Evolutionary conservation across 2,888 invertebrate genomes (phyloP).

Genomic region (Sphaeridia pumilis): DNA sequence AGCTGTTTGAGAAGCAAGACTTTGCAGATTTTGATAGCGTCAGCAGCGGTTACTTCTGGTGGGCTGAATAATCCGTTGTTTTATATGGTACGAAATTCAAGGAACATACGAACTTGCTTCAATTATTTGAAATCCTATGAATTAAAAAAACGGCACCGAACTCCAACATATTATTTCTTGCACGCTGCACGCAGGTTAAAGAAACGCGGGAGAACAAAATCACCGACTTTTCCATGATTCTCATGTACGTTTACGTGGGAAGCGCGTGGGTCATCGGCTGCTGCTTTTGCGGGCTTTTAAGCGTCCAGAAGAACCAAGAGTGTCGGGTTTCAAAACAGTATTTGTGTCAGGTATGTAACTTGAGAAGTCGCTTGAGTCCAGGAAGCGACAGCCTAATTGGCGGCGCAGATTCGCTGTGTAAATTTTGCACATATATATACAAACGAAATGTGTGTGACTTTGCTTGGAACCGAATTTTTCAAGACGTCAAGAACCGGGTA

Average conservation of each 20-base stretch:
- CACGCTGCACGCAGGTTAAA: conserved; percentile 1
- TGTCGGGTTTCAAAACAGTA: conserved; percentile 76
- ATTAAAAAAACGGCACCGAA: no score
- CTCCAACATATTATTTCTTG: neutral
- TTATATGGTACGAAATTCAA: conserved; percentile 48
- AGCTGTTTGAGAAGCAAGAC: conserved; percentile 68
- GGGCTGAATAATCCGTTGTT: conserved; percentile 78
- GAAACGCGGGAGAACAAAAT: conserved; percentile 12
- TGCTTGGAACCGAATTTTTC: neutral
- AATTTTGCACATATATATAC: no score
- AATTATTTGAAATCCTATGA: neutral
- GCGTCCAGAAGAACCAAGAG: conserved; percentile 72
- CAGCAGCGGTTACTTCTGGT: conserved; percentile 65
- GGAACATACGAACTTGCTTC: neutral
- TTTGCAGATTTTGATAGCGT: conserved; percentile 65
- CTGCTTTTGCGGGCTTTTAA: conserved; percentile 64
- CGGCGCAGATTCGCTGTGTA: no score
- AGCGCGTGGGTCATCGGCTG: conserved; percentile 73
- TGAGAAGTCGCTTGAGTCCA: no score
- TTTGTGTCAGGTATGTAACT: conserved; percentile 46
- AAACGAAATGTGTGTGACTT: neutral
- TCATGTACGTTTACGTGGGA: conserved; percentile 61
- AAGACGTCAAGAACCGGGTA: neutral
- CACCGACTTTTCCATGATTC: conserved; percentile 17
- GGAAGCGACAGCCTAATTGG: no score